Evolutionary conservation across 2,888 invertebrate species (phyloP), one percentile per base, ranked within the genome.

Genomic region (Acanthosoma haemorrhoidale): DNA sequence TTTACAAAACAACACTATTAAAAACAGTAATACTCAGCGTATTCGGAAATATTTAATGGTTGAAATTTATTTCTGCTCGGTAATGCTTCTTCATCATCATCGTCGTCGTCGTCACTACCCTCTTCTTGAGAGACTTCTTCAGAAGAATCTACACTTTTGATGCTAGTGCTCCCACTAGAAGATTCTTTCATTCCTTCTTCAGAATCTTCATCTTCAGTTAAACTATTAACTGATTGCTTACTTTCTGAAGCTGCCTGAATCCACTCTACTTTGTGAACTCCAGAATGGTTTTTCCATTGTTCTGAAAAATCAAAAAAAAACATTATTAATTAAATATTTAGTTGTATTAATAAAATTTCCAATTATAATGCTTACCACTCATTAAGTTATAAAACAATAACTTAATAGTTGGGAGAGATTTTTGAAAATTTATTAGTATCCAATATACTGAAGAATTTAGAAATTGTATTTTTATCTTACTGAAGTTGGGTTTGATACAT

Each of bases 211-310:
- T 73, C 11, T 77, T 77, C 4, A 78, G 76, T 36, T 76, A 76
- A 18, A 72, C 31, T 72, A 71, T 67, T 8, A 71, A 76, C 1
- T 58, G 41, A 60, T 15, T 41, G 5, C 73, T 29, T 16, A 21
- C 13, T 8, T n/a, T 63, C 21, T 18, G 31, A 32, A 3, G 57
- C 81, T 0, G 88, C 88, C 80, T 89, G 88, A 67, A 90, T 87
- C 86, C 87, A 87, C 73, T 82, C 83, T 0, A 91, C 83, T 75
- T 83, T 84, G 74, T 85, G 84, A 0, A 88, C 79, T 72, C 88
- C 87, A 0, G 84, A 82, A 77, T 88, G 86, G 0, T 75, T 79
- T 74, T 83, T 82, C 84, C 86, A 89, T 74, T 81, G 81, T 60
- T 83, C 90, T 89, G 80, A 70, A 58, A 41, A 41, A 41, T 6